Evolutionary conservation across 2,113 vertebrate species (phyloP).

Genomic region (Poecile atricapillus): DNA sequence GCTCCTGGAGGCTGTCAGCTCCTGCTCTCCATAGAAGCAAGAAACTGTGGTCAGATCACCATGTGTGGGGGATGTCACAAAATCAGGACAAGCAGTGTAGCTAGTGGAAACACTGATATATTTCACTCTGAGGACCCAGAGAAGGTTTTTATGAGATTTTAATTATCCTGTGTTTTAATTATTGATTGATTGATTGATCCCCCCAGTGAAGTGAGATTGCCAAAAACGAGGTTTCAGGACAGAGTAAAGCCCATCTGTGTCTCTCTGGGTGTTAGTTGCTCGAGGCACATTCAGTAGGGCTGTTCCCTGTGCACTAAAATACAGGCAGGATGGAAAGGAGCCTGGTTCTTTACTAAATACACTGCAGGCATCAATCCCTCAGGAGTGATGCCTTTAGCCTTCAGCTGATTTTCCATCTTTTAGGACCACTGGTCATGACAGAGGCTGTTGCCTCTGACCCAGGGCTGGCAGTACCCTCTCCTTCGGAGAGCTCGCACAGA

Average conservation of each 20-base stretch:
- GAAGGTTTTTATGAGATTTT: not conserved
- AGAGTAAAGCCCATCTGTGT: not conserved
- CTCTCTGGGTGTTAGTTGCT: not conserved
- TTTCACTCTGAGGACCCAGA: not conserved
- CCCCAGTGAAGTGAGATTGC: not conserved
- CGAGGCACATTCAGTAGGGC: not conserved
- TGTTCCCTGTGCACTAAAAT: not conserved
- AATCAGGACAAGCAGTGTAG: not conserved
- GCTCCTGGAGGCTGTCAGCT: not conserved
- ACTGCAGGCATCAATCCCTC: not conserved
- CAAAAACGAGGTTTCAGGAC: conserved; percentile 1
- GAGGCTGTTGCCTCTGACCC: not conserved
- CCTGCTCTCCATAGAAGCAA: not conserved
- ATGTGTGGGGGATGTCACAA: not conserved
- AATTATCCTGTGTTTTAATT: not conserved
- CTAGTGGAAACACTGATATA: not conserved
- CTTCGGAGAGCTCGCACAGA: fast-evolving
- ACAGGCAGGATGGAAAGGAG: not conserved
- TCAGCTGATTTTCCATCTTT: not conserved
- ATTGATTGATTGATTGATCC: not conserved
- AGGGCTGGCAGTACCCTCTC: fast-evolving
- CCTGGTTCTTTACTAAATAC: not conserved
- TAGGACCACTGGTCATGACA: not conserved
- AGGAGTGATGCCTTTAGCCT: not conserved
- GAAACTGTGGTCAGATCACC: not conserved